Evolutionary conservation across 2,797 vertebrate genomes (phyloP), one percentile per base, ranked within the genome.

Genomic region (Cichlasoma orientale): DNA sequence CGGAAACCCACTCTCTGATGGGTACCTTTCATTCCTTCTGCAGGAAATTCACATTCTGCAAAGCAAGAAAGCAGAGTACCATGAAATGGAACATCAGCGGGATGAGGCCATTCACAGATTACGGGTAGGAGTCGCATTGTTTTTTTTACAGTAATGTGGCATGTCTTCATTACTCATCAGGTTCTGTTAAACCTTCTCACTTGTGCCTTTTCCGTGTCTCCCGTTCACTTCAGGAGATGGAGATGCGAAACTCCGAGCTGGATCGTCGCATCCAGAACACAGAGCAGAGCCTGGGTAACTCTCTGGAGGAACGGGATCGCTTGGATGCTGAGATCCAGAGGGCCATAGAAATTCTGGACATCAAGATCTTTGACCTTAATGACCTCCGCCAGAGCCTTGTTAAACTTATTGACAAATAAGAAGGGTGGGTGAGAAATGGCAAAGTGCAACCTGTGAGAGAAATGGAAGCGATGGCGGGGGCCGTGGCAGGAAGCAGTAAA

Each of bases 11-110:
- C 9, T 6, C 33, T 71, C 23, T 53, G 3, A 63, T 11, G 21
- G 5, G 7, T 25, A 47, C 3, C 14, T 71, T 33, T 76, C 1
- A 11, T 77, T 59, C 44, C 18, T 88, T 73, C 61, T 92, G 13
- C 82, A 99, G 98, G 98, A 99, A 94, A 98, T 99, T 63, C 97
- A 97, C 91, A 92, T 97, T 76, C 92, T 99, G 59, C 98, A 97
- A 87, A 97, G 90, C 85, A 98, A 98, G 87, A 97, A 88, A 89
- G 93, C 44, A 4, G 94, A 86, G 57, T 94, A 96, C 14, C 96
- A 96, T 29, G 96, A 97, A 72, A 93, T 95, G 19, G 90, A 96
- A 10, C 92, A 94, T 0, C 96, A 97, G 16, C 91, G 96, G 1
- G 97, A 98, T 54, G 96, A 98, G 82, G 96, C 95, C 0, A 95